These are phyloP conservation scores for Steinernema feltiae DNA, from an alignment of 1,140 invertebrate genomes.

Conservation along the genomic window DNA sequence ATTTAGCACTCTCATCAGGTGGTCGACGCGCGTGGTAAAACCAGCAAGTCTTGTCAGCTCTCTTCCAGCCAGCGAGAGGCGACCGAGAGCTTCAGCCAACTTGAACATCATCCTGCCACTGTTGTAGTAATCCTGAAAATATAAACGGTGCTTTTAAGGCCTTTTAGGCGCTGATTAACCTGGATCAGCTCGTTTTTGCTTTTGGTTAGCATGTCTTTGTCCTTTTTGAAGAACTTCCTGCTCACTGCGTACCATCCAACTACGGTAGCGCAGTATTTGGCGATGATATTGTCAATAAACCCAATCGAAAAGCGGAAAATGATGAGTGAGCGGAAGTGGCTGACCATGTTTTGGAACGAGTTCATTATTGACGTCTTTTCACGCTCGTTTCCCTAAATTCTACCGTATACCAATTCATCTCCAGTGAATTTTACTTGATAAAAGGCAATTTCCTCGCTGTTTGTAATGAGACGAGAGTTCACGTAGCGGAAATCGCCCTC, in stretches of 20 bases:
- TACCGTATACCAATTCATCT: background rate
- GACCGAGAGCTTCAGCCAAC: slow-evolving; percentile 88
- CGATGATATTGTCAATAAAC: slow-evolving; percentile 87
- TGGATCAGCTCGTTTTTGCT: slow-evolving; percentile 54
- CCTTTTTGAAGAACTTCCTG: slow-evolving; percentile 76
- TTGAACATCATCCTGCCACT: slow-evolving; percentile 93
- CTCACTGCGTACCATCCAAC: slow-evolving; percentile 91
- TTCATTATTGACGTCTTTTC: slow-evolving; percentile 80
- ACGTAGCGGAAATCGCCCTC: slow-evolving; percentile 96
- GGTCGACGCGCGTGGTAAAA: slow-evolving; percentile 82
- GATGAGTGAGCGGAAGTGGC: slow-evolving; percentile 79
- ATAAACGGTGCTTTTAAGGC: slow-evolving; percentile 9
- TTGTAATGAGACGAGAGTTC: slow-evolving; percentile 88
- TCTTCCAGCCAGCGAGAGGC: slow-evolving; percentile 81
- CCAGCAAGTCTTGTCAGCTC: slow-evolving; percentile 88
- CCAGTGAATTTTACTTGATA: slow-evolving; percentile 65
- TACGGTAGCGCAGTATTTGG: slow-evolving; percentile 88
- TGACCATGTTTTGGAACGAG: slow-evolving; percentile 81
- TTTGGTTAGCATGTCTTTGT: slow-evolving; percentile 55
- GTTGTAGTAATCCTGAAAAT: slow-evolving; percentile 78
- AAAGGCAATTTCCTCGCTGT: slow-evolving; percentile 95
- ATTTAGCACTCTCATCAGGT: slow-evolving; percentile 76
- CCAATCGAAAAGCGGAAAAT: slow-evolving; percentile 87
- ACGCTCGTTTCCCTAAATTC: slow-evolving; percentile 69
- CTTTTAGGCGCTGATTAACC: background rate